These are phyloP conservation scores for Silurus meridionalis DNA, from an alignment of 2,113 vertebrate species.

Conservation along the genomic window DNA sequence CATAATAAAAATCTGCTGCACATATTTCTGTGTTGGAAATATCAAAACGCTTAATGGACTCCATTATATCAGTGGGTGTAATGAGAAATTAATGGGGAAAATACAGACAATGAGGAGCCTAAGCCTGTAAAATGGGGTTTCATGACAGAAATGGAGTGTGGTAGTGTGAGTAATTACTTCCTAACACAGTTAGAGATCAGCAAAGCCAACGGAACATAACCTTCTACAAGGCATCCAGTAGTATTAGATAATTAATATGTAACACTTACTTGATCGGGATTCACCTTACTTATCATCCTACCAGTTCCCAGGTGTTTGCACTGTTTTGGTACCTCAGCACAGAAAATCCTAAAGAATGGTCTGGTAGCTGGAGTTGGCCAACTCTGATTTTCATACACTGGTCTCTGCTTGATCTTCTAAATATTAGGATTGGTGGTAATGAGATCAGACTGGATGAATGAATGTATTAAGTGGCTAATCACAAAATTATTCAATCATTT, in stretches of 20 bases:
- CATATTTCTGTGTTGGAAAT: constrained; percentile 27
- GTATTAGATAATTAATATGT: not conserved
- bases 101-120: constrained; percentile 38
- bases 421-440: constrained; percentile 34
- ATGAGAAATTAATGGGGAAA: constrained; percentile 53
- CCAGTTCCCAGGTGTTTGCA: not conserved
- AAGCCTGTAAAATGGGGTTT: constrained; percentile 43
- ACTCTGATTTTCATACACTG: constrained; percentile 8
- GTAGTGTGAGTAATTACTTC: constrained; percentile 52
- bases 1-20: constrained; percentile 31
- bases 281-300: not conserved
- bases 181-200: constrained; percentile 49
- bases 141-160: constrained; percentile 35
- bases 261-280: constrained; percentile 15
- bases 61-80: constrained; percentile 39
- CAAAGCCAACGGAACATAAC: not conserved
- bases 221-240: constrained; percentile 36
- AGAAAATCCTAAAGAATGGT: constrained; percentile 10
- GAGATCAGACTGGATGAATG: constrained; percentile 26
- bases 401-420: constrained; percentile 19
- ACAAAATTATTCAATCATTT: constrained; percentile 37
- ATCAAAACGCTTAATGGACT: constrained; percentile 44
- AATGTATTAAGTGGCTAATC: constrained; percentile 35
- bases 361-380: constrained; percentile 25
- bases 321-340: not conserved